phyloP scores from a whole-genome alignment of 2,113 vertebrate species.

The Pterophyllum scalare region DNA sequence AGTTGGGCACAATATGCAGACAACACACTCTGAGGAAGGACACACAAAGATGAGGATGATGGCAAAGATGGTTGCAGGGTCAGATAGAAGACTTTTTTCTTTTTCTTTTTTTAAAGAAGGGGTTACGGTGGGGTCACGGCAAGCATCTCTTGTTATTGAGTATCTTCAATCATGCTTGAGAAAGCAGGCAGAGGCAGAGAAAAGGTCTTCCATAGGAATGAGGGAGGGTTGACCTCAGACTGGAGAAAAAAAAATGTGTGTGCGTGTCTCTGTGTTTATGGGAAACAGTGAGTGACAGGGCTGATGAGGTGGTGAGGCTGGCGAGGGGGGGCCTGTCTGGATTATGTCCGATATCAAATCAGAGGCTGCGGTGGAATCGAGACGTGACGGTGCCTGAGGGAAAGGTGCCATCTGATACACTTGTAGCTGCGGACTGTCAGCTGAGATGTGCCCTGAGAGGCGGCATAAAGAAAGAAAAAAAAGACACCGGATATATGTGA shows the following conservation, averaged over 20 bases:
- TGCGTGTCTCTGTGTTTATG: conserved; percentile 7
- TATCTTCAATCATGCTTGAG: conserved; percentile 60
- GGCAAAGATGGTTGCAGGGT: conserved; percentile 41
- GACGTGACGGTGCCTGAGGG: conserved; percentile 38
- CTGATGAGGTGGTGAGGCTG: conserved; percentile 42
- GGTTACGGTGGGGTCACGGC: conserved; percentile 49
- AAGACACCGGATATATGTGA: neutral
- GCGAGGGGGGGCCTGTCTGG: conserved; percentile 46
- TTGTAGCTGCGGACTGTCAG: conserved; percentile 12
- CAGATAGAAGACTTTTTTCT: conserved; percentile 36
- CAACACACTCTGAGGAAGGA: conserved; percentile 49
- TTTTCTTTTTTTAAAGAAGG: neutral
- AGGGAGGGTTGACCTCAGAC: conserved; percentile 41
- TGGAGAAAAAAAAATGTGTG: conserved; percentile 6
- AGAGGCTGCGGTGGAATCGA: conserved; percentile 33
- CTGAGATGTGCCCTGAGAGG: neutral
- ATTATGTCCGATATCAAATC: conserved; percentile 62
- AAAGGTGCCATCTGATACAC: conserved; percentile 38
- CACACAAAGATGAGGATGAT: conserved; percentile 46
- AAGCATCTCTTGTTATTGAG: conserved; percentile 54
- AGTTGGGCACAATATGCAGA: conserved; percentile 64
- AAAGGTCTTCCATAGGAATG: conserved; percentile 43
- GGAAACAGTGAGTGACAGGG: conserved; percentile 39
- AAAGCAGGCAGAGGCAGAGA: conserved; percentile 44
- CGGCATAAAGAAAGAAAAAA: neutral